Percentiles rank a stretch among this genome's conserved stretches.
phyloP scores from a whole-genome alignment of 2,113 vertebrate species.

The Microcebus lehilahytsara region DNA sequence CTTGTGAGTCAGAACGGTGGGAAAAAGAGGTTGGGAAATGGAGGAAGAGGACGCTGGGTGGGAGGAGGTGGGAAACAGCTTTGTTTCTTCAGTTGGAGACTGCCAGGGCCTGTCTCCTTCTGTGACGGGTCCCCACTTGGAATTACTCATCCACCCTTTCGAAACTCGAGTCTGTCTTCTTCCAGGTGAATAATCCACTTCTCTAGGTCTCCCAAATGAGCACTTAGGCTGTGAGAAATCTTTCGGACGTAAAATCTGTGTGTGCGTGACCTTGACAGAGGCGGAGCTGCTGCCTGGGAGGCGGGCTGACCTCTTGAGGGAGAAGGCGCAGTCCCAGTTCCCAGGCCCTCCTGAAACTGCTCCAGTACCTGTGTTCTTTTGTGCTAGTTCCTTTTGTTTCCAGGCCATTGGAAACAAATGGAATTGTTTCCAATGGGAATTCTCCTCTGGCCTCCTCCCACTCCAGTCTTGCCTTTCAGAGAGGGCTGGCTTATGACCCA shows the following conservation, averaged over 20 bases:
- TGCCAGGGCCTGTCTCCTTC: constrained; percentile 52
- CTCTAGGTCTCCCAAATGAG: background rate
- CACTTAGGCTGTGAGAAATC: background rate
- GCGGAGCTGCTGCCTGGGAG: background rate
- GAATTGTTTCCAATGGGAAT: background rate
- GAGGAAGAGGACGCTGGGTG: background rate
- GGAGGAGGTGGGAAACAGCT: constrained; percentile 33
- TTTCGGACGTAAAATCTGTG: background rate
- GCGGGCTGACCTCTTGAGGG: background rate
- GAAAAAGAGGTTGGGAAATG: constrained; percentile 55
- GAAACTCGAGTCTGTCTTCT: constrained; percentile 3
- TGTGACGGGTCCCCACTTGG: background rate
- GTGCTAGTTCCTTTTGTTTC: background rate
- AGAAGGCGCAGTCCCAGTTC: too few species aligned
- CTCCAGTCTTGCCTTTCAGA: background rate
- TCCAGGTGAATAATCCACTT: constrained; percentile 48
- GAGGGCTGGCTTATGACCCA: background rate
- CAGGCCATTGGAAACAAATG: background rate
- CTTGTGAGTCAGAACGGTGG: constrained; percentile 63
- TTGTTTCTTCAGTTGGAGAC: background rate
- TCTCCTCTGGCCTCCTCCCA: background rate
- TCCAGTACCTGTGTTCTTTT: background rate
- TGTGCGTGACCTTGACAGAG: background rate
- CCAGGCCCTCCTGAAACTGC: background rate
- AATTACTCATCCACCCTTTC: constrained; percentile 30